Conservation (phyloP, 2,888 invertebrate species). For the Habrosyne pyritoides region DNA sequence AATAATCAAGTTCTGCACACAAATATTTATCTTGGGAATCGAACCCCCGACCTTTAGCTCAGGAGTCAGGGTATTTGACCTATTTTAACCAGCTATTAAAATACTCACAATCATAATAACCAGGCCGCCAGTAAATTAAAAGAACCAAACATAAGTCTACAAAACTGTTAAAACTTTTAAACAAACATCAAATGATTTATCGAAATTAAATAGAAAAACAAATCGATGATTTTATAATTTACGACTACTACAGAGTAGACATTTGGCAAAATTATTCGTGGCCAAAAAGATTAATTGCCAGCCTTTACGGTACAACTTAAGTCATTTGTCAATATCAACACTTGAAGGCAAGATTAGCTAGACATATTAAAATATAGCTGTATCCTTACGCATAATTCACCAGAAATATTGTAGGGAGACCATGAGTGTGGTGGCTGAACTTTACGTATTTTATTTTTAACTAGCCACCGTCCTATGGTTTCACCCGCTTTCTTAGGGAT, state of each 20-base stretch:
- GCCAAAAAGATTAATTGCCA: background rate
- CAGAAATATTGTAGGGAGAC: background rate
- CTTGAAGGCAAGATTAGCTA: background rate
- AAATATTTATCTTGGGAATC: no score
- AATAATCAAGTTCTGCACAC: no score
- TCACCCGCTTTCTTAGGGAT: no score
- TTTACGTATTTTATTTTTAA: background rate
- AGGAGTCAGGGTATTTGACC: no score
- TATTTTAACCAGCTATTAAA: no score
- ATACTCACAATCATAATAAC: no score
- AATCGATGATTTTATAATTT: background rate
- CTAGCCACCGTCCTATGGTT: no score
- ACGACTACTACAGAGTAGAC: no score
- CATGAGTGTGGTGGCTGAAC: no score
- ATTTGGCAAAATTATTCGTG: background rate
- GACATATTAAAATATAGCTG: background rate
- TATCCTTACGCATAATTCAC: background rate
- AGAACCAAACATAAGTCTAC: background rate
- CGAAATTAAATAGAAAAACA: background rate
- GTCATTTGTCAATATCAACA: background rate
- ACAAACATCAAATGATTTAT: background rate
- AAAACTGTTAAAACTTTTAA: background rate
- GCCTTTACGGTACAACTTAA: constrained; percentile 3
- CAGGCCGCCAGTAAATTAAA: no score
- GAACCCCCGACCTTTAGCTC: no score